Evolutionary conservation across 2,113 vertebrate genomes (phyloP).

Genomic region (Cheilinus undulatus): DNA sequence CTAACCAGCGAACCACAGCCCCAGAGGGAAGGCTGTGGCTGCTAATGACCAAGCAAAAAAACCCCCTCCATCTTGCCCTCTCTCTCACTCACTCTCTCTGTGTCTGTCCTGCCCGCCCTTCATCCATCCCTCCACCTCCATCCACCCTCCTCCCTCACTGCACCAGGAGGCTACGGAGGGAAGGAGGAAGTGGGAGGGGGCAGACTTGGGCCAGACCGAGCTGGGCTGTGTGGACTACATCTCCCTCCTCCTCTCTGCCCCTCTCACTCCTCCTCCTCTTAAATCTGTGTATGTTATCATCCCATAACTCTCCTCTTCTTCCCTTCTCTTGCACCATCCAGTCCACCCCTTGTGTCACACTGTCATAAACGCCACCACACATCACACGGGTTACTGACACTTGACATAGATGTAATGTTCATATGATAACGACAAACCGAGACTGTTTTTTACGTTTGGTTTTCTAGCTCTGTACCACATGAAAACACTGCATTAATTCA

Average conservation of each 20-base stretch:
- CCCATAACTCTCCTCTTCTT: slow-evolving; percentile 19
- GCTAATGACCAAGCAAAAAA: slow-evolving; percentile 92
- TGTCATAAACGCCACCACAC: slow-evolving; percentile 46
- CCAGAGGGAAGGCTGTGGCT: slow-evolving; percentile 98
- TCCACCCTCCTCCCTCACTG: slow-evolving; percentile 34
- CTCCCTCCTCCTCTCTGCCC: slow-evolving; percentile 75
- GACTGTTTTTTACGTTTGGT: slow-evolving; percentile 71
- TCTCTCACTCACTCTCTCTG: slow-evolving; percentile 12
- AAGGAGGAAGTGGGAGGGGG: slow-evolving; percentile 35
- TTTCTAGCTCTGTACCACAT: slow-evolving; percentile 70
- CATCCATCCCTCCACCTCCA: slow-evolving; percentile 53
- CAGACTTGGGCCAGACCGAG: slow-evolving; percentile 58
- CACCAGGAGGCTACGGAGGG: slow-evolving; percentile 50
- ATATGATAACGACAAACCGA: slow-evolving; percentile 54
- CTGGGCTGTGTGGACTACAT: slow-evolving; percentile 83
- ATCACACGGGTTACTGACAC: slow-evolving; percentile 71
- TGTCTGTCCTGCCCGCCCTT: slow-evolving; percentile 32
- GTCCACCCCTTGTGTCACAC: slow-evolving; percentile 44
- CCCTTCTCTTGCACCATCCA: slow-evolving; percentile 39
- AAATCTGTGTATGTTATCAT: slow-evolving; percentile 50
- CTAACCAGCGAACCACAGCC: slow-evolving; percentile 98
- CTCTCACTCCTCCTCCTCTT: slow-evolving; percentile 25
- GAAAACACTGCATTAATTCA: slow-evolving; percentile 60
- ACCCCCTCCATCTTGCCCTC: slow-evolving; percentile 36
- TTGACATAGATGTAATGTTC: slow-evolving; percentile 77